Base-by-base conservation (phyloP, 1,140 invertebrate species). In the Dolichoris vasculosae region DNA sequence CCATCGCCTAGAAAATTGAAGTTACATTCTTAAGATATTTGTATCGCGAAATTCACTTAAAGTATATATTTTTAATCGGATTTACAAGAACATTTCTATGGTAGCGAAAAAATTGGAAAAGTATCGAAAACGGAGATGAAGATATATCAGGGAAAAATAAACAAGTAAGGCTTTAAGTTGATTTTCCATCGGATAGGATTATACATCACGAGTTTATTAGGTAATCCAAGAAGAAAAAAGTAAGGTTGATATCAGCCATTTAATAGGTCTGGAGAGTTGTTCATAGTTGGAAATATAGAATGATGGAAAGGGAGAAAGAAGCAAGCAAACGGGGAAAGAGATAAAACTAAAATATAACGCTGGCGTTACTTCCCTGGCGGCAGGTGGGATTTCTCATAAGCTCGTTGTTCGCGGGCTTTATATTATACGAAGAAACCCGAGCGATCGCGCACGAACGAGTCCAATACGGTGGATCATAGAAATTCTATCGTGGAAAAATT, bases 311-410 rank as follows among this genome's bases (percentile, higher is more conserved):
- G 23, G 15, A 48, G 38, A 11, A 0, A 35, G n/a, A 35, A 48
- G 9, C 8, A 48, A 43, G 43, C 15, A 85, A 87, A 85, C 86
- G 87, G 84, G 87, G 86, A 87, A 89, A 86, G 89, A 90, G 89
- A 87, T 91, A 86, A 90, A 90, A 87, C 88, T 88, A 89, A 59
- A 89, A 90, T 67, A 11, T 32, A 48, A 51, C 89, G 90, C 88
- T 90, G 88, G 87, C 87, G 88, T 67, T 67, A 35, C n/a, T 67
- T 67, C 20, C 7, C 88, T 40, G 17, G 87, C 86, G 82, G 87
- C 90, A 88, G 84, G 86, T 90, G 88, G 89, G 90, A 91, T 91
- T 91, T 91, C 91, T 91, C 90, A 91, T 92, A 92, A 92, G 90
- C 90, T 91, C 2, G 55, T 26, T 59, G 23, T 59, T 23, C 89